These are phyloP conservation scores for Serranus cabrilla DNA, from an alignment of 2,797 vertebrate species.

Conservation along the genomic window DNA sequence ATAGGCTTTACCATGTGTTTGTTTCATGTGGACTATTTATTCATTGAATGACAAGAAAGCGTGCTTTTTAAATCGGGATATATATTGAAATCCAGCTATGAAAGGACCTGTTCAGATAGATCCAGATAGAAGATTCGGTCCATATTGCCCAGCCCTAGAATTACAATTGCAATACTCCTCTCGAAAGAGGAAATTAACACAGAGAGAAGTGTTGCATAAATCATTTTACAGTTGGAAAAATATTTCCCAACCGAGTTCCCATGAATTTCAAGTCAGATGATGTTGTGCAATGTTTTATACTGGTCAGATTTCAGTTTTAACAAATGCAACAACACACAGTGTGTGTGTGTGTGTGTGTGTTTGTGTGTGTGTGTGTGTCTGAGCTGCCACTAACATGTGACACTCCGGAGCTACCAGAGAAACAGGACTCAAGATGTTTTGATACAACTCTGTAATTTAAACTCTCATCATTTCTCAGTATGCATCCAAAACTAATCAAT, in stretches of 20 bases:
- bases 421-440: slow-evolving; percentile 9
- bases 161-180: background rate
- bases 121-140: no score
- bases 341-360: no score
- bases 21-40: no score
- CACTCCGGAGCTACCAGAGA: slow-evolving; percentile 6
- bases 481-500: slow-evolving; percentile 37
- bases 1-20: no score
- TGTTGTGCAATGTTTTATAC: slow-evolving; percentile 11
- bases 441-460: slow-evolving; percentile 36
- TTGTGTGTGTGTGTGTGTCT: slow-evolving; percentile 1
- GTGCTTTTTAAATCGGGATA: no score
- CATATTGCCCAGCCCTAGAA: background rate
- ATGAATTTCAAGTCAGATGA: slow-evolving; percentile 13
- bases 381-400: slow-evolving; percentile 50
- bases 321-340: background rate
- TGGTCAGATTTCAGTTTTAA: background rate
- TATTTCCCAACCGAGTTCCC: slow-evolving; percentile 28
- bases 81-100: no score
- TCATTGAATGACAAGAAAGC: no score
- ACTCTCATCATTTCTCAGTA: slow-evolving; percentile 4
- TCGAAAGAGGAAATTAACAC: background rate
- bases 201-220: background rate
- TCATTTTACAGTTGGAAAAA: slow-evolving; percentile 2
- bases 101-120: no score